A percentile compares a stretch with the other conserved stretches of the same genome.
phyloP scores from a whole-genome alignment of 2,797 vertebrate species.

The Catharus ustulatus region DNA sequence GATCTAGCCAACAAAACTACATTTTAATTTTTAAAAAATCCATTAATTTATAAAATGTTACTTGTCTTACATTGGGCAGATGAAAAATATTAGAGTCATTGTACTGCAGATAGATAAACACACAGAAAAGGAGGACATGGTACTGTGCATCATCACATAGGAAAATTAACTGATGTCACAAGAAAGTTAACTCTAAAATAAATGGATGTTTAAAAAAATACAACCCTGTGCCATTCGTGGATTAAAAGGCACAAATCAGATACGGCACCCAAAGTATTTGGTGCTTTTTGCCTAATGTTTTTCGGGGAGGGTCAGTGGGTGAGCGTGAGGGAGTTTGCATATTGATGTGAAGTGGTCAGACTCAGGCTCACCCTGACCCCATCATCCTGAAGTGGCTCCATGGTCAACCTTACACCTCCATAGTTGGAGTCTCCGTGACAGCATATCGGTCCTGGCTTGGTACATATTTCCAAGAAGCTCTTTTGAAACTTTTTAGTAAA shows the following conservation, averaged over 20 bases:
- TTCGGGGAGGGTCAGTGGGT: background rate
- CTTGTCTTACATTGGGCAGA: background rate
- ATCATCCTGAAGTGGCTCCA: background rate
- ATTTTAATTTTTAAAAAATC: background rate
- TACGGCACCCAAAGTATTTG: background rate
- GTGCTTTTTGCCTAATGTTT: accelerated
- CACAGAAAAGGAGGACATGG: background rate
- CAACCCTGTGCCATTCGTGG: background rate
- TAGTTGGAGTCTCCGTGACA: accelerated
- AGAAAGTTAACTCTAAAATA: background rate
- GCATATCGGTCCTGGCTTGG: background rate
- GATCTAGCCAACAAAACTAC: background rate
- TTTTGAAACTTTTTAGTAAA: background rate
- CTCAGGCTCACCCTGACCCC: background rate
- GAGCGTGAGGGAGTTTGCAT: background rate
- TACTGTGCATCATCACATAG: background rate
- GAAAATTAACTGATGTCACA: background rate
- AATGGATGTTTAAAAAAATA: background rate
- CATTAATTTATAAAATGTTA: background rate
- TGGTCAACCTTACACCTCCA: background rate
- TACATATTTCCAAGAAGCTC: background rate
- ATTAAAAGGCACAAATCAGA: background rate
- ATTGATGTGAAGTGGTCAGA: background rate
- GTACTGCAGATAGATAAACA: background rate
- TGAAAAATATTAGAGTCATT: background rate